phyloP scores from a whole-genome alignment of 2,113 vertebrate species.

The Empidonax alnorum region DNA sequence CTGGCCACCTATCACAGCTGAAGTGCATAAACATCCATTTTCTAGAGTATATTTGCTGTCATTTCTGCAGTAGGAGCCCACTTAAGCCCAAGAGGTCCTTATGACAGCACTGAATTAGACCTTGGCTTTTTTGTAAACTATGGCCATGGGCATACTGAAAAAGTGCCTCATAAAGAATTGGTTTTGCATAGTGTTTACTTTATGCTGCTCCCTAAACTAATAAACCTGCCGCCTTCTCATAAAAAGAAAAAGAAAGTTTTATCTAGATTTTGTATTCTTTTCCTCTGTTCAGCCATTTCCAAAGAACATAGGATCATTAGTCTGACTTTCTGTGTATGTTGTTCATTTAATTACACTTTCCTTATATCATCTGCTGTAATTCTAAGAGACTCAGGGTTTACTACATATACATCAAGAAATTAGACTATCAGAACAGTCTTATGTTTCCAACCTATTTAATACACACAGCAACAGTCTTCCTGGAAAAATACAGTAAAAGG shows the following conservation, averaged over 20 bases:
- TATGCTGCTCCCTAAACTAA: slow-evolving; percentile 10
- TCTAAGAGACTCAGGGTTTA: background rate
- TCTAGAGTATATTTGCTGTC: background rate
- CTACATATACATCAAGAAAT: background rate
- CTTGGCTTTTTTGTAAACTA: background rate
- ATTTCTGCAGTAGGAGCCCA: background rate
- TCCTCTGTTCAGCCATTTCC: background rate
- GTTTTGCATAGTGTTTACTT: background rate
- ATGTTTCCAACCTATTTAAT: background rate
- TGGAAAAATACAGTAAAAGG: background rate
- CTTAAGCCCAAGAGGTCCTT: background rate
- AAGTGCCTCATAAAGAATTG: background rate
- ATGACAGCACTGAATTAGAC: background rate
- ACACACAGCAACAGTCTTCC: background rate
- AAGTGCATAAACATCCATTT: background rate
- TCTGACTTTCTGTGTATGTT: background rate
- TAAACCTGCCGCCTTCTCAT: background rate
- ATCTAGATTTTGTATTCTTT: background rate
- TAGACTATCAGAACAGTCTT: background rate
- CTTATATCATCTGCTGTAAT: slow-evolving; percentile 11
- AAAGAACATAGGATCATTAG: background rate
- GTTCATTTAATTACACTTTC: slow-evolving; percentile 33
- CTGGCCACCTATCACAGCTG: background rate
- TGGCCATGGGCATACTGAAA: background rate
- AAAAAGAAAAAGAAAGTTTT: background rate